Evolutionary conservation across 2,797 vertebrate species (phyloP).

Genomic region (Adelosebastes latens): DNA sequence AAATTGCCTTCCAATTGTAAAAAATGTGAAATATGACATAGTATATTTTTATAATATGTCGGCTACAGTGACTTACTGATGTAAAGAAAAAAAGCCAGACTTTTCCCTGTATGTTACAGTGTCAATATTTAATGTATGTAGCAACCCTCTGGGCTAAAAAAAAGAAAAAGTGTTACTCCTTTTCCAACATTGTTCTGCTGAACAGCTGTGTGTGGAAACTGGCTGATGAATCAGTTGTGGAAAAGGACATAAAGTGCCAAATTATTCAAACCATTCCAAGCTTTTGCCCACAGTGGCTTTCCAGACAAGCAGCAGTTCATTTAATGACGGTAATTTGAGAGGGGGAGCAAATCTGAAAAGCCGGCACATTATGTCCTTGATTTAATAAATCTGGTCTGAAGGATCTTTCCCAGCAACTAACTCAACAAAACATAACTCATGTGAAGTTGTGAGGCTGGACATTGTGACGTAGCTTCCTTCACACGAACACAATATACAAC

Average conservation of each 20-base stretch:
- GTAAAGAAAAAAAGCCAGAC: conserved; percentile 47
- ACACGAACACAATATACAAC: neutral
- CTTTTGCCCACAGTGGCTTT: neutral
- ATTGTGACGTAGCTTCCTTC: neutral
- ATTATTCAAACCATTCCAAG: conserved; percentile 29
- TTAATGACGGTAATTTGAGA: neutral
- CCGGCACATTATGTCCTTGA: neutral
- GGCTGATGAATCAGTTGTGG: neutral
- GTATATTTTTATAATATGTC: conserved; percentile 79
- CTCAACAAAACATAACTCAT: neutral
- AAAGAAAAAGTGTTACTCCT: conserved; percentile 34
- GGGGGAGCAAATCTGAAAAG: neutral
- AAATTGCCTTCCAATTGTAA: conserved; percentile 78
- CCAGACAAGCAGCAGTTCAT: neutral
- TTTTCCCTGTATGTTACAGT: conserved; percentile 63
- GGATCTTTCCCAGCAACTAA: neutral
- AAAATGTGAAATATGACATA: conserved; percentile 71
- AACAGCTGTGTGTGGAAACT: conserved; percentile 26
- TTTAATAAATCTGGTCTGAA: neutral
- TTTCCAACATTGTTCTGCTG: conserved; percentile 40
- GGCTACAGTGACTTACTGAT: conserved; percentile 53
- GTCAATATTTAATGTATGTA: conserved; percentile 66
- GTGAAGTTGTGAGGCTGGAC: neutral
- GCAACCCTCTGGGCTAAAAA: conserved; percentile 21
- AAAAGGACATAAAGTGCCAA: conserved; percentile 33